Base-by-base conservation (phyloP, 2,888 invertebrate species). In the Scaptomyza polygonia region DNA sequence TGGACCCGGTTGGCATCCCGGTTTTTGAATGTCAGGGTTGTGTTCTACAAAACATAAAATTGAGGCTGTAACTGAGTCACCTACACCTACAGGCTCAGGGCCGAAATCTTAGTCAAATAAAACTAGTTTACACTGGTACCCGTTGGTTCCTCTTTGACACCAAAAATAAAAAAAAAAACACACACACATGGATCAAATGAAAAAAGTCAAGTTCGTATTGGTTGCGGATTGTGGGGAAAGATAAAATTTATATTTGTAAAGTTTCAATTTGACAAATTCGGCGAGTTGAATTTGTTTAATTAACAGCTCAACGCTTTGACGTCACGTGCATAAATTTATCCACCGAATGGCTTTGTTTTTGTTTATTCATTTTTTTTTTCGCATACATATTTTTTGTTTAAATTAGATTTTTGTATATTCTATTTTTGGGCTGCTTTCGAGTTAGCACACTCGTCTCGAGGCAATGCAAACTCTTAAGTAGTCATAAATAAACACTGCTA, bases 401-500 rank as follows among this genome's bases (percentile, higher is more conserved):
- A 32, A 42, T 39, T 56, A 39, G 9, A 42, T 70, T 56, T 47
- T 39, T 48, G 67, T 56, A 42, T 39, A 16, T 39, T 39, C 16
- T 39, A 16, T 9, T 39, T 9, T 9, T 49, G 25, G 11, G 36
- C 16, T 69, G 45, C 30, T 55, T 67, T 66, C 55, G 43, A 64
- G 72, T 77, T 83, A 84, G 77, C 81, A 86, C 84, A 69, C 73
- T 84, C 78, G 65, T 58, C 9, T 25, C 16, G 72, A 55, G 79
- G 66, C 76, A 61, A 58, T 62, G 36, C 47, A 67, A 67, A 71
- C 70, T 69, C 58, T 62, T 66, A 86, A 86, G 72, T 80, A 82
- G 84, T 77, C 84, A 80, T 84, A 80, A 82, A 84, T 80, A 86
- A 84, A 80, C 81, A 86, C 72, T 64, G 77, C 70, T 80, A 77